Percentiles rank a stretch among this genome's conserved stretches.
Evolutionary conservation across 1,140 invertebrate genomes (phyloP).

Genomic region (Akabosia matsudoensis): DNA sequence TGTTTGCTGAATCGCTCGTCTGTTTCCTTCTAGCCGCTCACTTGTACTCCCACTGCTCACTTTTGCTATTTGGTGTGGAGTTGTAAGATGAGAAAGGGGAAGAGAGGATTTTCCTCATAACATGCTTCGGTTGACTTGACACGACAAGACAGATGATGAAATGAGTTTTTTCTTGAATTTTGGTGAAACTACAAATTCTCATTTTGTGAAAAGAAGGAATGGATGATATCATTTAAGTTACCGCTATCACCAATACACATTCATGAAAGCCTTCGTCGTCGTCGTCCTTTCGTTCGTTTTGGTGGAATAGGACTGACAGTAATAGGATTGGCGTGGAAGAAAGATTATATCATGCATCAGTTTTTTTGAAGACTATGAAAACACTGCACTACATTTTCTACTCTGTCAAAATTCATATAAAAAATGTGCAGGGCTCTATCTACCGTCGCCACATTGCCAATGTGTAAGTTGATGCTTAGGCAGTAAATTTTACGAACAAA

Average conservation of each 20-base stretch:
- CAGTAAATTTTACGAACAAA: not conserved
- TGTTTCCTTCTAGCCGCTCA: not conserved
- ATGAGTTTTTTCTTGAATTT: conserved; percentile 25
- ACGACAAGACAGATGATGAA: conserved; percentile 23
- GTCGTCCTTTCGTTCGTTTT: not conserved
- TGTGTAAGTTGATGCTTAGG: no score
- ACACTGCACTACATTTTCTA: not conserved
- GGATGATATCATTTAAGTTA: conserved; percentile 8
- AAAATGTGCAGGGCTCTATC: no score
- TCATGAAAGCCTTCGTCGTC: not conserved
- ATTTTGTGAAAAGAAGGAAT: conserved; percentile 22
- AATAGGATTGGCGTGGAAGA: not conserved
- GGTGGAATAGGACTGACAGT: not conserved
- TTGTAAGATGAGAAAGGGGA: not conserved
- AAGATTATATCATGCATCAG: not conserved
- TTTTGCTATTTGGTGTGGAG: not conserved
- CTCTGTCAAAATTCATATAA: no score
- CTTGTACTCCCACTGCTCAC: no score
- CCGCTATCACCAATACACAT: not conserved
- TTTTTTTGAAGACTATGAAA: not conserved
- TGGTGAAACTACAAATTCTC: conserved; percentile 22
- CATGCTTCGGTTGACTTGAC: conserved; percentile 12
- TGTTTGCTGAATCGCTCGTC: conserved; percentile 8
- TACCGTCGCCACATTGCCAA: no score
- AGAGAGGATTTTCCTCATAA: not conserved